These are phyloP conservation scores for Oenanthe melanoleuca DNA, from an alignment of 2,113 vertebrate genomes.

Conservation along the genomic window DNA sequence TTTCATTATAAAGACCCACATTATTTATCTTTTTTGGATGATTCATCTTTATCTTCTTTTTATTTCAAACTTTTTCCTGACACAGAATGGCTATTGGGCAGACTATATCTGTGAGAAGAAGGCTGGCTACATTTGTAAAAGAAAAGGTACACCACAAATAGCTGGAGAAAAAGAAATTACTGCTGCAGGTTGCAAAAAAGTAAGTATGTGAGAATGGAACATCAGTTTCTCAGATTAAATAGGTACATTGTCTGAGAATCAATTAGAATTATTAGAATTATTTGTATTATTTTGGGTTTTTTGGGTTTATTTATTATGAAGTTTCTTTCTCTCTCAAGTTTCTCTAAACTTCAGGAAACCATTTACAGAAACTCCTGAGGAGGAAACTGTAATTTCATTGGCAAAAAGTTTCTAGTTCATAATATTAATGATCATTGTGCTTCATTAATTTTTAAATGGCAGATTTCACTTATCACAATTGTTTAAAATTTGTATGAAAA, in stretches of 20 bases:
- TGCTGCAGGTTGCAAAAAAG: constrained; percentile 13
- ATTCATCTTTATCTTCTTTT: neutral
- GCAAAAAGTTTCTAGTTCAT: neutral
- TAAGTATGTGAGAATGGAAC: neutral
- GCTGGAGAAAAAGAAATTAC: neutral
- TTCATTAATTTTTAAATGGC: neutral
- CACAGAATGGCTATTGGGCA: constrained; percentile 43
- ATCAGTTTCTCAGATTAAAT: neutral
- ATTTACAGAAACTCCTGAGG: neutral
- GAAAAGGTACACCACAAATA: neutral
- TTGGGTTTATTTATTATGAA: neutral
- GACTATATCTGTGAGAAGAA: constrained; percentile 15
- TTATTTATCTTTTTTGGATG: neutral
- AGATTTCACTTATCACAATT: neutral
- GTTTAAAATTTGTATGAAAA: neutral
- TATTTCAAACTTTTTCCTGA: neutral
- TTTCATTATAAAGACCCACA: neutral
- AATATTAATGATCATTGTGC: accelerated
- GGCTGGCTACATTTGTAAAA: constrained; percentile 54
- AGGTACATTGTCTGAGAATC: neutral
- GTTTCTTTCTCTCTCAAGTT: neutral
- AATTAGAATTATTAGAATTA: neutral
- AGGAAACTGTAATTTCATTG: neutral
- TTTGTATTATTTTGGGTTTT: neutral
- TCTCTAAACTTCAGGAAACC: neutral